Conservation (phyloP, 2,888 invertebrate genomes). For the Aricia artaxerxes region DNA sequence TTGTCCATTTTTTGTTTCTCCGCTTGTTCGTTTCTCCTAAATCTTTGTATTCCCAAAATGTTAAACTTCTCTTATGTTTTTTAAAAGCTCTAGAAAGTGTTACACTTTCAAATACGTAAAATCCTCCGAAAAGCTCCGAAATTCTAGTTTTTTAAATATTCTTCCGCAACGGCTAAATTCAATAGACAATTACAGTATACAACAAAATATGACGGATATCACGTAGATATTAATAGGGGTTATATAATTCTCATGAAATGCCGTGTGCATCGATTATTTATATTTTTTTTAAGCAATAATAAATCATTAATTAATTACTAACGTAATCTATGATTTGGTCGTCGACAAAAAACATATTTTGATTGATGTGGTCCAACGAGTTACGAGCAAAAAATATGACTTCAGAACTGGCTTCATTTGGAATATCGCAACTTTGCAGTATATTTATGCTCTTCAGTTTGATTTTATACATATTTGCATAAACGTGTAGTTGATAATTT, state of each 20-base stretch:
- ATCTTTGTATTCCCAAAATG: too few relatives aligned
- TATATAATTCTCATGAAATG: background rate
- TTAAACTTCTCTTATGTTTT: too few relatives aligned
- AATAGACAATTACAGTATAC: background rate
- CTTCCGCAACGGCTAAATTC: background rate
- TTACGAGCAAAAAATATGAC: constrained; percentile 6
- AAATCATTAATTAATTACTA: constrained; percentile 19
- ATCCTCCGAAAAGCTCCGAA: background rate
- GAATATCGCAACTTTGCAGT: background rate
- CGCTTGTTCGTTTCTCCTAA: too few relatives aligned
- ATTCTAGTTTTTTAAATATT: background rate
- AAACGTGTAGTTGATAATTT: background rate
- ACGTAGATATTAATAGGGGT: background rate
- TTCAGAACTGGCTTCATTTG: constrained; percentile 11
- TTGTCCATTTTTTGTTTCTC: too few relatives aligned
- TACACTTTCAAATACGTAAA: too few relatives aligned
- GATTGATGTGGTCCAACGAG: constrained; percentile 19
- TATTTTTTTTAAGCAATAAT: constrained; percentile 5
- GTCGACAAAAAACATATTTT: constrained; percentile 20
- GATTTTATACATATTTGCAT: background rate
- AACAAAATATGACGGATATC: background rate
- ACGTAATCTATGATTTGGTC: constrained; percentile 6
- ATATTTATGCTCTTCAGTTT: background rate
- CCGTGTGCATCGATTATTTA: constrained; percentile 8
- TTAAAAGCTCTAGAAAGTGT: too few relatives aligned